phyloP scores from a whole-genome alignment of 35 echinoderm and acorn worm species.

The Acanthaster planci region DNA sequence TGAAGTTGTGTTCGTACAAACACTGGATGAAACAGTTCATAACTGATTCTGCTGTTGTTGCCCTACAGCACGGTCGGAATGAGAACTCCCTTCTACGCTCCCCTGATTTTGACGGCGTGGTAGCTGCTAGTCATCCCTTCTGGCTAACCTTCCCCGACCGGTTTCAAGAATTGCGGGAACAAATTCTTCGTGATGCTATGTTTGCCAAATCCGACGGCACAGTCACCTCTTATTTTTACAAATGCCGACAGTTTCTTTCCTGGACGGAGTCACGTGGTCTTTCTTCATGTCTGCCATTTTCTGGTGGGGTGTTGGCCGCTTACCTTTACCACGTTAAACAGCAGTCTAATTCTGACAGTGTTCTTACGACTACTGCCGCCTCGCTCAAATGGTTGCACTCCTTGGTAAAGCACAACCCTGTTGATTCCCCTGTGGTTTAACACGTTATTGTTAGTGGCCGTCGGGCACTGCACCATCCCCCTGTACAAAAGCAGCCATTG shows the following conservation, averaged over 20 bases:
- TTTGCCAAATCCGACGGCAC: not conserved
- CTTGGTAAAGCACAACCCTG: too few relatives aligned
- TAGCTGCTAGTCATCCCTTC: not conserved
- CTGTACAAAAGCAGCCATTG: too few relatives aligned
- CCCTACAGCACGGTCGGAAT: not conserved
- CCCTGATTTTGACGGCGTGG: not conserved
- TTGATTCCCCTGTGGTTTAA: too few relatives aligned
- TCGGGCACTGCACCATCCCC: too few relatives aligned
- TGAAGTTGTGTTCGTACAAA: not conserved
- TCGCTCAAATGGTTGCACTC: too few relatives aligned
- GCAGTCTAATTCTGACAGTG: too few relatives aligned
- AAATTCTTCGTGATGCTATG: not conserved
- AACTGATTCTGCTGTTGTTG: not conserved
- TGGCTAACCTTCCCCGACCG: not conserved
- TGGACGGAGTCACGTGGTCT: too few relatives aligned
- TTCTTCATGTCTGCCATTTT: too few relatives aligned
- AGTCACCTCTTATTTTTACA: not conserved
- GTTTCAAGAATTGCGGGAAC: not conserved
- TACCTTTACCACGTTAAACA: too few relatives aligned
- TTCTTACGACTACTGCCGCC: too few relatives aligned
- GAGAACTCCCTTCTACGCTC: not conserved
- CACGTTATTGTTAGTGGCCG: too few relatives aligned
- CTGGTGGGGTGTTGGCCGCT: too few relatives aligned
- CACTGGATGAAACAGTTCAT: not conserved
- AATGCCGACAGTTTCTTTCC: not conserved